Evolutionary conservation across 2,113 vertebrate genomes (phyloP).

Genomic region (Hyaena hyaena): DNA sequence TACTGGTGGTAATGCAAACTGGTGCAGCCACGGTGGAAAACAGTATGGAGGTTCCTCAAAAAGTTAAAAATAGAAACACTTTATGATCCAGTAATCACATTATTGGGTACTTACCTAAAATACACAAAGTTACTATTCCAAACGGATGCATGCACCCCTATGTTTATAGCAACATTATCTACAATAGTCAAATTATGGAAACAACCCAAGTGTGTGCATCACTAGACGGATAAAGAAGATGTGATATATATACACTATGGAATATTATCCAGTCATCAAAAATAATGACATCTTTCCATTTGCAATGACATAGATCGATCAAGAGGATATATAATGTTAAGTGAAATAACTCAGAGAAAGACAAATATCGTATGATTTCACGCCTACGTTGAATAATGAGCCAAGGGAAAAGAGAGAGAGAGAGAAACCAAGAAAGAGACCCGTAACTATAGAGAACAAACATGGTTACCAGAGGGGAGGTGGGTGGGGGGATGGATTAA

Average conservation of each 20-base stretch:
- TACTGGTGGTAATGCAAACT: background rate
- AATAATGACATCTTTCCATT: background rate
- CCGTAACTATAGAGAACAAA: background rate
- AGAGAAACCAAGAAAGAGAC: background rate
- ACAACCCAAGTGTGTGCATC: background rate
- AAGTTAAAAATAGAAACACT: background rate
- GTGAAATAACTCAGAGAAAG: background rate
- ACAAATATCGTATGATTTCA: background rate
- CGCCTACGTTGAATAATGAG: background rate
- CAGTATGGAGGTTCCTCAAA: background rate
- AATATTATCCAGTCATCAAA: background rate
- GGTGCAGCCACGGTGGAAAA: background rate
- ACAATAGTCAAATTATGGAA: background rate
- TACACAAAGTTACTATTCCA: background rate
- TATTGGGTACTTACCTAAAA: background rate
- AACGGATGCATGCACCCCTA: background rate
- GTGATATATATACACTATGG: background rate
- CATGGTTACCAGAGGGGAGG: background rate
- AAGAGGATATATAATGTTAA: background rate
- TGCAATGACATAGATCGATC: background rate
- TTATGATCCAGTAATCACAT: background rate
- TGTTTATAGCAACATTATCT: background rate
- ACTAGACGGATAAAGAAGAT: background rate
- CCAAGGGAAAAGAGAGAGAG: background rate
- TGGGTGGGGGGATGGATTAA: background rate